Base-by-base conservation (phyloP, 1,140 invertebrate genomes). In the Oscheius sp. region DNA sequence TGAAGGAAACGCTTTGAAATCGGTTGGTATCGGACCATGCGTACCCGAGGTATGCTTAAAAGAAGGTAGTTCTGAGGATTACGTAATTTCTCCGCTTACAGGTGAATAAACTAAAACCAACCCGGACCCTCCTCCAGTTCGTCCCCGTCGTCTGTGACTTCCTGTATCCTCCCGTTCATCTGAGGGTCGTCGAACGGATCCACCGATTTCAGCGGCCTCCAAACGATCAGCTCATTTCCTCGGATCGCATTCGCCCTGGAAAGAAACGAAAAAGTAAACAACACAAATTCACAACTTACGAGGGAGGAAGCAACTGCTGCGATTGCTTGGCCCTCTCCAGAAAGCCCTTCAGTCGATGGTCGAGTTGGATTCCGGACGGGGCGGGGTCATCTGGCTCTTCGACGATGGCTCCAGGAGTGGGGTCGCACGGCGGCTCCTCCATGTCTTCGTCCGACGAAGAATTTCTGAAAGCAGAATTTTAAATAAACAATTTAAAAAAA, bases 121-220 rank as follows among this genome's bases (percentile, higher is more conserved):
- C 36, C 63, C 13, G 13, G n/a, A 20, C 29, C 63, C 4, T 2
- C 32, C 3, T 38, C 36, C 26, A 34, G n/a, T 28, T 36, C 29
- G 10, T 65, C 63, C 3, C 29, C 36, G 10, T 45, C 31, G 13
- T 65, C 63, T 3, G 36, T 23, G 3, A 65, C 32, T 38, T 65
- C 63, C 10, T 15, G 15, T 15, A 65, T 65, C 29, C 63, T 34
- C 10, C 63, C 63, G 13, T n/a, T 20, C 63, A 65, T 65, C 10
- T 32, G n/a, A 23, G 63, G 63, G 29, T 65, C 63, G 29, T 65
- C 63, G 23, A 65, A 65, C 4, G 63, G 63, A 65, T 65, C 45
- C 3, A 65, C 10, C 13, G 63, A 4, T n/a, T 38, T 38, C 13
- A 38, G 36, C 32, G 63, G 63, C 26, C 63, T 34, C 63, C 63